Evolutionary conservation across 2,888 invertebrate genomes (phyloP).

Genomic region (Eurois occulta): DNA sequence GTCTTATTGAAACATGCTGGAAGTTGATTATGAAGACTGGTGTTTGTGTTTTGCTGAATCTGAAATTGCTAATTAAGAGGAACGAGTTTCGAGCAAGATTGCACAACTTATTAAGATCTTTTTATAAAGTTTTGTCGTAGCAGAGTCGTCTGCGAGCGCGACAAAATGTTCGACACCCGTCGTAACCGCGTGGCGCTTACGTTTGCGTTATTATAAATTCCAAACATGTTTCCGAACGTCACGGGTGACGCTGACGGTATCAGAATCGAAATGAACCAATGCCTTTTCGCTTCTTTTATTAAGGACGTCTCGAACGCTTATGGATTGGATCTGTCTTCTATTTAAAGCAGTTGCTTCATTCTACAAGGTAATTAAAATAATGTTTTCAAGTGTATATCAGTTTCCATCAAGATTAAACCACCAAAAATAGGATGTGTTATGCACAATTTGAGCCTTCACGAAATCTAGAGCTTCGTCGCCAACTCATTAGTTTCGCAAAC

Average conservation of each 20-base stretch:
- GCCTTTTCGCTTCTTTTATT: background rate
- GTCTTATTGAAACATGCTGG: background rate
- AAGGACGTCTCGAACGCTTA: background rate
- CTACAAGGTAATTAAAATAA: background rate
- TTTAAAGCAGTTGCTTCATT: background rate
- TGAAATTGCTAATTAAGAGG: constrained; percentile 23
- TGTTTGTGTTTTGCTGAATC: constrained; percentile 28
- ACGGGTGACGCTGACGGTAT: constrained; percentile 12
- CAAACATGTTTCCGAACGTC: constrained; percentile 34
- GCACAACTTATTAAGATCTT: constrained; percentile 10
- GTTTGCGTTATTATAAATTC: constrained; percentile 28
- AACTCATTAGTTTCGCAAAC: constrained; percentile 11
- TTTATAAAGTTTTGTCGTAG: background rate
- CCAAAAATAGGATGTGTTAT: background rate
- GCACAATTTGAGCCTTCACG: background rate
- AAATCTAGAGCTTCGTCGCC: background rate
- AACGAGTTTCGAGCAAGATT: constrained; percentile 33
- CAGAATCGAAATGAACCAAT: constrained; percentile 17
- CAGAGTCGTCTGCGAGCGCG: background rate
- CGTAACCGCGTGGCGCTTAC: constrained; percentile 17
- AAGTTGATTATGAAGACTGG: constrained; percentile 17
- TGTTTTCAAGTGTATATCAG: background rate
- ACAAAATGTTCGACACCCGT: constrained; percentile 8
- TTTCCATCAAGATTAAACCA: constrained; percentile 1
- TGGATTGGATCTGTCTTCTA: constrained; percentile 1